These are phyloP conservation scores for Parochlus steinenii DNA, from an alignment of 2,888 invertebrate genomes.

Conservation along the genomic window DNA sequence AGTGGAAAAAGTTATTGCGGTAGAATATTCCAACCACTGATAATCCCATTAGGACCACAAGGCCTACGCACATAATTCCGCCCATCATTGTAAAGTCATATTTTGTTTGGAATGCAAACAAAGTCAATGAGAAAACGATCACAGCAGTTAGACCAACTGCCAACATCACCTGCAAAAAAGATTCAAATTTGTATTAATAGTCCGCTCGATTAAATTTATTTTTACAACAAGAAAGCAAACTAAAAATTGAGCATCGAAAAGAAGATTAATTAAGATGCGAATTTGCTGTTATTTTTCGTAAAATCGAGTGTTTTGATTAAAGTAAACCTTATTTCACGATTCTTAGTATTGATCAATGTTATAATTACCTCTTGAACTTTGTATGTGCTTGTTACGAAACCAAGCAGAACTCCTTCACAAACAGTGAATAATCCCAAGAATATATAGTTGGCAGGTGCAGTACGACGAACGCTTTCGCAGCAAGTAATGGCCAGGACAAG, in stretches of 20 bases:
- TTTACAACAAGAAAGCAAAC: no score
- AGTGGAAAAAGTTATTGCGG: not conserved
- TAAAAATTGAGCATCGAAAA: no score
- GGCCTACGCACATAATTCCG: conserved; percentile 1
- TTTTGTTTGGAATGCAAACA: conserved; percentile 8
- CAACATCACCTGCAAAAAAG: conserved; percentile 3
- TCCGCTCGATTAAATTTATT: no score
- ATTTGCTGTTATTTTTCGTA: no score
- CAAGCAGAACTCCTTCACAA: conserved; percentile 4
- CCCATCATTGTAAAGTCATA: conserved; percentile 11
- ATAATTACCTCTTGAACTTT: conserved; percentile 2
- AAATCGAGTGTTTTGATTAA: no score
- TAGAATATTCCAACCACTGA: conserved; percentile 4
- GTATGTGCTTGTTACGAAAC: conserved; percentile 7
- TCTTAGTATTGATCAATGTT: not conserved
- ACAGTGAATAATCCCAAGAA: conserved; percentile 7
- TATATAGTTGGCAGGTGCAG: conserved; percentile 5
- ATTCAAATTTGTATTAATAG: not conserved
- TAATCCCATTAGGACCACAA: not conserved
- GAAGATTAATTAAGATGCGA: no score
- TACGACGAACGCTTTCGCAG: conserved; percentile 3
- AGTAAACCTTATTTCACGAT: no score
- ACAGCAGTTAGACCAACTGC: conserved; percentile 6
- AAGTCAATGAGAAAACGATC: conserved; percentile 3
- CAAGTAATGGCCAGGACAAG: conserved; percentile 1